Base-by-base conservation (phyloP, 2,797 vertebrate genomes). In the Fistularia commersonii region DNA sequence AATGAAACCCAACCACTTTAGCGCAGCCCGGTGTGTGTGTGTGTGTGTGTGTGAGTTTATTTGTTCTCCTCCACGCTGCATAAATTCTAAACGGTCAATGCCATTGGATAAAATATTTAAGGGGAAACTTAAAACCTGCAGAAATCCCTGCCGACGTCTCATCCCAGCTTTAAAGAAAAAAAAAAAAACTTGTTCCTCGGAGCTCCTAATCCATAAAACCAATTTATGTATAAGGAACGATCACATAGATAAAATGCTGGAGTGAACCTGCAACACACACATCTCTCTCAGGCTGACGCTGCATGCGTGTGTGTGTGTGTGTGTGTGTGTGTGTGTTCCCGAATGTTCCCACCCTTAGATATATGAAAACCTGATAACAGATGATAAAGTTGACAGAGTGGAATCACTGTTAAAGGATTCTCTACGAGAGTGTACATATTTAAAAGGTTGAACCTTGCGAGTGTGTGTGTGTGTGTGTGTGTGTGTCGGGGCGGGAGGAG, bases 391-490 rank as follows among this genome's bases (percentile, higher is more conserved):
- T 57, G 69, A 64, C 57, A 12, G 11, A 31, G 23, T 1, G 5
- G 23, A 56, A 53, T 45, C 4, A 10, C 53, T 50, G 45, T 46
- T 64, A 42, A 63, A 69, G 45, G 66, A 59, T 66, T 67, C 45
- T 59, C 47, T 55, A 35, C 51, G 12, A 49, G 47, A 31, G 49
- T 8, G 48, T 32, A 43, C 56, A 57, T 48, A 73, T 66, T 59
- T 73, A 65, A 71, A 36, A 66, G 40, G 15, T 69, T 65, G 57
- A 68, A 76, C 57, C 68, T 9, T 55, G 58, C 8, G 41, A 46
- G 48, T 43, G 39, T 46, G 11, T 41, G 35, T 39, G 47, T 33
- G 42, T 32, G n/a, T 10, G 46, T 13, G 48, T 35, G 14, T 31
- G 41, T 43, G 54, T 44, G 54, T 3, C 15, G 66, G 66, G 66